Evolutionary conservation across 2,797 vertebrate genomes (phyloP).

Genomic region (Odontamblyopus lacepedii): DNA sequence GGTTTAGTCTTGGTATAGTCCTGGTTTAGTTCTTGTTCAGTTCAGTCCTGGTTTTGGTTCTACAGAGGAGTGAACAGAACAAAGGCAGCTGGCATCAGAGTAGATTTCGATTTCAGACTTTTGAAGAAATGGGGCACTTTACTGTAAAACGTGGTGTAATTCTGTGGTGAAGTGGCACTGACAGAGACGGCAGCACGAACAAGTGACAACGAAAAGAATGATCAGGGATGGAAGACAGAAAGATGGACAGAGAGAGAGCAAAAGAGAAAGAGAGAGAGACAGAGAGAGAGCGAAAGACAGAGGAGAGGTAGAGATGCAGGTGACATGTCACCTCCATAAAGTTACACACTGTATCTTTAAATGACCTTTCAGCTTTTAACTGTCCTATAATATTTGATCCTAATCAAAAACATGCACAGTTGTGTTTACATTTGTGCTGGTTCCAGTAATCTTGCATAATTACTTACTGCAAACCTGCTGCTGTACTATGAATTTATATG

Average conservation of each 20-base stretch:
- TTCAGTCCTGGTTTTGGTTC: too few species aligned
- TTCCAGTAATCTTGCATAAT: too few species aligned
- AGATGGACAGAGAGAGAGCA: constrained; percentile 16
- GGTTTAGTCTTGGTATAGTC: too few species aligned
- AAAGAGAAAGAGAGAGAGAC: constrained; percentile 11
- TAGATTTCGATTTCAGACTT: constrained; percentile 5
- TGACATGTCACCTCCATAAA: too few species aligned
- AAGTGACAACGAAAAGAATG: constrained; percentile 38
- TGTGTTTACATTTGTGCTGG: not conserved
- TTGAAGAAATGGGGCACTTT: constrained; percentile 7
- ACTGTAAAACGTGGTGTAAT: constrained; percentile 20
- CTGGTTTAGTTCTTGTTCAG: too few species aligned
- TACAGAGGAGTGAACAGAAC: not conserved
- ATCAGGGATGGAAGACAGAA: constrained; percentile 38
- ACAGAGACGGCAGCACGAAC: constrained; percentile 39
- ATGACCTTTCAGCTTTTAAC: too few species aligned
- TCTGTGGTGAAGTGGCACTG: constrained; percentile 26
- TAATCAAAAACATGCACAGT: not conserved
- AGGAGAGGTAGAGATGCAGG: too few species aligned
- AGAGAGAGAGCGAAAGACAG: not conserved
- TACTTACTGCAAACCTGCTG: too few species aligned
- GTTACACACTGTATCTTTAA: too few species aligned
- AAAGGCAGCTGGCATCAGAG: constrained; percentile 1
- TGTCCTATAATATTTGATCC: not conserved
- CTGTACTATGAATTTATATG: too few species aligned